Evolutionary conservation across 2,113 vertebrate genomes (phyloP), one percentile per base, ranked within the genome.

Genomic region (Pseudorhombus dupliciocellatus): DNA sequence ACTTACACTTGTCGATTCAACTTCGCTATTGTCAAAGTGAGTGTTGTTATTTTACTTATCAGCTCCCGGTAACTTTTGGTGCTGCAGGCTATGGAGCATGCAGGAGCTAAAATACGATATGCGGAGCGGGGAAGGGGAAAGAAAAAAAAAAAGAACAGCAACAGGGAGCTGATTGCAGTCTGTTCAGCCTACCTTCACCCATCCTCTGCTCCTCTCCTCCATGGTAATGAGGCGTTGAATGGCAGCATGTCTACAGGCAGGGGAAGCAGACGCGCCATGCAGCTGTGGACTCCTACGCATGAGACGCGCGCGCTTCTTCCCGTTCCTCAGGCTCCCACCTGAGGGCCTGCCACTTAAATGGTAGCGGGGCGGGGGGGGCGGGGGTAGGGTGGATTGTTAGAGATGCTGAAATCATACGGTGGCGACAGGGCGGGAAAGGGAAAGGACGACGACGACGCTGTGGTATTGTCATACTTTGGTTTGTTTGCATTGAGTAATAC

Each of bases 221-320:
- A 76, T 82, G 89, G 86, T 89, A 89, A 89, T 91, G 89, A 89
- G 89, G 80, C 86, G 55, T 64, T 88, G 89, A 88, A 87, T 89
- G 87, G 88, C 88, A 88, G 87, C 80, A 83, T 87, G 86, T 88
- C 86, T 88, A 71, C 83, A 89, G 83, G 77, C 85, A 80, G 75
- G 64, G 86, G 79, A 85, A 85, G 80, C 87, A 88, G 85, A 88
- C 82, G 78, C 65, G 42, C 67, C 77, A 64, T 71, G 83, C 87
- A 89, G 89, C 87, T 90, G 85, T 82, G 84, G 80, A 88, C 87
- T 83, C 85, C 85, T 72, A 86, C 72, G 77, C 76, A 59, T 50
- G 57, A 84, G 70, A 65, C 56, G 14, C 34, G 0, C 16, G 54
- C 56, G 2, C 63, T 76, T 55, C 74, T 77, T 66, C 65, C 75